Evolutionary conservation across 2,797 vertebrate genomes (phyloP).

Genomic region (Psittacula echo): DNA sequence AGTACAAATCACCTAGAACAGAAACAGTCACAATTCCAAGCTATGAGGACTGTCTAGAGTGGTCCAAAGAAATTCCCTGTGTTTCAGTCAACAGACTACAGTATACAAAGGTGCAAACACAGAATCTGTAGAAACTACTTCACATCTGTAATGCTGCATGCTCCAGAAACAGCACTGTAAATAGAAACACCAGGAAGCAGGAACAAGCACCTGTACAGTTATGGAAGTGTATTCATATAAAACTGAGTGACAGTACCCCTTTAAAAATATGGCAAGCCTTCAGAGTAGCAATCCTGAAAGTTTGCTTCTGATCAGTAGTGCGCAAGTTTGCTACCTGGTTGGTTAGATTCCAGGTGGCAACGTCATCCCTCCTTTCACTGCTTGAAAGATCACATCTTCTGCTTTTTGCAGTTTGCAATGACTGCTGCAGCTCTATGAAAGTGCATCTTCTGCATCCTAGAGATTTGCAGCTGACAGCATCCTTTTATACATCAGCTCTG

Average conservation of each 20-base stretch:
- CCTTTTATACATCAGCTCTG: neutral
- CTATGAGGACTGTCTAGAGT: neutral
- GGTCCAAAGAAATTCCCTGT: neutral
- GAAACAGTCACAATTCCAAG: neutral
- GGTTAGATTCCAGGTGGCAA: neutral
- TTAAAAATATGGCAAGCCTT: neutral
- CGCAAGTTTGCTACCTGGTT: neutral
- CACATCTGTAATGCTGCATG: neutral
- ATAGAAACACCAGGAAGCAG: neutral
- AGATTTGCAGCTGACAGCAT: neutral
- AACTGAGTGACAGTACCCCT: neutral
- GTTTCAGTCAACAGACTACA: neutral
- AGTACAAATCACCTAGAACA: neutral
- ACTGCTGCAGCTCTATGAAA: neutral
- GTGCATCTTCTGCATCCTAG: neutral
- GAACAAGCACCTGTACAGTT: neutral
- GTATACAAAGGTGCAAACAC: neutral
- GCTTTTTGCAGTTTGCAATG: neutral
- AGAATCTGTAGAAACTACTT: neutral
- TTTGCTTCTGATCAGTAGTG: neutral
- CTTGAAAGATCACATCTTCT: neutral
- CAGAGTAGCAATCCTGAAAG: neutral
- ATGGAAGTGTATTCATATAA: neutral
- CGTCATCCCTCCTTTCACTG: neutral
- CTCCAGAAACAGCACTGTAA: neutral